Percentiles rank a stretch among this genome's conserved stretches.
Evolutionary conservation across 2,113 vertebrate genomes (phyloP).

Genomic region (Carassius carassius): DNA sequence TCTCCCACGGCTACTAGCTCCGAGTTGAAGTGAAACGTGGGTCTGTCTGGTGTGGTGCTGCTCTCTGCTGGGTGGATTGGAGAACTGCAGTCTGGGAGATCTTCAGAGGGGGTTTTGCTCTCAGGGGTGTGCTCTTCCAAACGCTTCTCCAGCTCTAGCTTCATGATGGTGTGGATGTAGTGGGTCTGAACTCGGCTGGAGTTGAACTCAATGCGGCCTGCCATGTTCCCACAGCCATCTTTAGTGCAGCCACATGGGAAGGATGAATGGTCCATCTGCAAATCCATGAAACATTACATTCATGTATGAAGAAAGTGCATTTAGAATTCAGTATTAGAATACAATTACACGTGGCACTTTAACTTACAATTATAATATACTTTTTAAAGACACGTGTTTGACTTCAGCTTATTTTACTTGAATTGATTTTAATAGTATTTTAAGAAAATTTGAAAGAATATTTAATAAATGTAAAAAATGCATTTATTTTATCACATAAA

Average conservation of each 20-base stretch:
- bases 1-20: constrained; percentile 77
- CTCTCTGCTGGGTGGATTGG: constrained; percentile 54
- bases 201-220: constrained; percentile 94
- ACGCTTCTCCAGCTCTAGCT: constrained; percentile 88
- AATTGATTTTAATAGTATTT: too few species aligned
- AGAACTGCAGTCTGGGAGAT: constrained; percentile 52
- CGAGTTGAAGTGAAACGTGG: constrained; percentile 80
- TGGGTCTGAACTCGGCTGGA: constrained; percentile 92
- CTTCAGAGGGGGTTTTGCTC: constrained; percentile 67
- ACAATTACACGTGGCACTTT: not conserved
- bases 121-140: constrained; percentile 74
- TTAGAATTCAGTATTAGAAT: not conserved
- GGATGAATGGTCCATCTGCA: constrained; percentile 93
- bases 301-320: not conserved
- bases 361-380: not conserved
- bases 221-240: constrained; percentile 89
- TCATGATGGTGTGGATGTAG: constrained; percentile 95
- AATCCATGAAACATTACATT: constrained; percentile 7
- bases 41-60: constrained; percentile 56
- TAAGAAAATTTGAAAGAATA: too few species aligned
- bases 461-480: not conserved
- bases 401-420: too few species aligned
- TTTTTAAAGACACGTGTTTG: too few species aligned
- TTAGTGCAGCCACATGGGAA: constrained; percentile 95
- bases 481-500: not conserved